phyloP scores from a whole-genome alignment of 2,113 vertebrate genomes.

The Bos javanicus region DNA sequence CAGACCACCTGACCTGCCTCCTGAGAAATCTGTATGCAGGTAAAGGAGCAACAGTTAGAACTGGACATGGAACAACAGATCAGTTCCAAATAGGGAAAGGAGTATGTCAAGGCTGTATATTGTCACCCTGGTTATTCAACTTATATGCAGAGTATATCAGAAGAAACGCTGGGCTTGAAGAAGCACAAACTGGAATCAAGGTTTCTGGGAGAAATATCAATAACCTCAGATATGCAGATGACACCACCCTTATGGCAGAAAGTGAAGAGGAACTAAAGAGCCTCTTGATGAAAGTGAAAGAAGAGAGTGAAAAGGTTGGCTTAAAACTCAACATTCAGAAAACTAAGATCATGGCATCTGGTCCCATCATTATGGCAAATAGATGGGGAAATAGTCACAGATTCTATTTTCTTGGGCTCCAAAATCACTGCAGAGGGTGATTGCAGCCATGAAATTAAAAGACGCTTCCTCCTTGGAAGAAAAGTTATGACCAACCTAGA shows the following conservation, averaged over 20 bases:
- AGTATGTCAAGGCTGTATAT: rapidly evolving
- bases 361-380: neutral
- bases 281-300: neutral
- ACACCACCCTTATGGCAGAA: neutral
- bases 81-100: neutral
- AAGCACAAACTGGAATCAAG: neutral
- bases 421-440: neutral
- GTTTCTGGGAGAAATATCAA: neutral
- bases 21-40: neutral
- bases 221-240: neutral
- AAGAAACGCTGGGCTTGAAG: rapidly evolving
- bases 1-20: neutral
- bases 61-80: neutral
- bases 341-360: neutral
- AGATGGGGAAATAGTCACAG: neutral
- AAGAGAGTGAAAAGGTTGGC: neutral
- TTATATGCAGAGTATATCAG: neutral
- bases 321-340: neutral
- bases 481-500: neutral
- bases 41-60: neutral
- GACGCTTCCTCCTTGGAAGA: neutral
- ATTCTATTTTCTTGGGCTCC: neutral
- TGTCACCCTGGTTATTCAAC: neutral
- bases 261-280: neutral
- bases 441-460: neutral